Conservation (phyloP, 2,797 vertebrate genomes). For the Triplophysa bombifrons region DNA sequence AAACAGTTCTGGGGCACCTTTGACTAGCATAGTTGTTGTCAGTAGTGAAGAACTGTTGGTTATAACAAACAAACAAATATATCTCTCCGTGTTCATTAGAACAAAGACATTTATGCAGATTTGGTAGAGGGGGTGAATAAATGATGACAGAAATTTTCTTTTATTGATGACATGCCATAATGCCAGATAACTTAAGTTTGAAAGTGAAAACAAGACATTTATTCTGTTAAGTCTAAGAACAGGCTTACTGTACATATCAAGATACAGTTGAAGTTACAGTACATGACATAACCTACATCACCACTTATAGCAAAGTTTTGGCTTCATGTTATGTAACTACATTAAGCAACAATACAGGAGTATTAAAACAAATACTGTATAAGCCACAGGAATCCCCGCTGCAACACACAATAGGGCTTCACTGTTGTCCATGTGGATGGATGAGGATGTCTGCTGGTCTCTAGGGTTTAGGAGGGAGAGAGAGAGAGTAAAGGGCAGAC, state of each 20-base stretch:
- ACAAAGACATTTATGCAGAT: no score
- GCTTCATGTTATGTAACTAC: background rate
- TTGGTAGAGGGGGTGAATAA: no score
- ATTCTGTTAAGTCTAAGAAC: background rate
- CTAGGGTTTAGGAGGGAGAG: constrained; percentile 16
- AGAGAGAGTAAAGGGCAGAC: constrained; percentile 7
- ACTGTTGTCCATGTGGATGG: background rate
- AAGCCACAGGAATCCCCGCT: background rate
- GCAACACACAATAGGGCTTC: background rate
- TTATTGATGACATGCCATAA: no score
- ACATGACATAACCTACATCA: background rate
- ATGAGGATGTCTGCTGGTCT: constrained; percentile 1
- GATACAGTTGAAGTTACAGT: background rate
- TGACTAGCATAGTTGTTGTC: no score
- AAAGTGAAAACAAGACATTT: no score
- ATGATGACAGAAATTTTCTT: no score
- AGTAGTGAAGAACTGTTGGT: no score
- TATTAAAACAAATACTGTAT: background rate
- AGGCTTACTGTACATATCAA: background rate
- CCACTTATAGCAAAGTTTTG: background rate
- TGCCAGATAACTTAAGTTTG: no score
- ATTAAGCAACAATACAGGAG: background rate
- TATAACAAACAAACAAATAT: no score
- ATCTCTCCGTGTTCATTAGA: no score
- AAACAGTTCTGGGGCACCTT: no score